Percentiles rank a stretch among this genome's conserved stretches.
phyloP scores from a whole-genome alignment of 1,140 invertebrate genomes.

The Myzus persicae region DNA sequence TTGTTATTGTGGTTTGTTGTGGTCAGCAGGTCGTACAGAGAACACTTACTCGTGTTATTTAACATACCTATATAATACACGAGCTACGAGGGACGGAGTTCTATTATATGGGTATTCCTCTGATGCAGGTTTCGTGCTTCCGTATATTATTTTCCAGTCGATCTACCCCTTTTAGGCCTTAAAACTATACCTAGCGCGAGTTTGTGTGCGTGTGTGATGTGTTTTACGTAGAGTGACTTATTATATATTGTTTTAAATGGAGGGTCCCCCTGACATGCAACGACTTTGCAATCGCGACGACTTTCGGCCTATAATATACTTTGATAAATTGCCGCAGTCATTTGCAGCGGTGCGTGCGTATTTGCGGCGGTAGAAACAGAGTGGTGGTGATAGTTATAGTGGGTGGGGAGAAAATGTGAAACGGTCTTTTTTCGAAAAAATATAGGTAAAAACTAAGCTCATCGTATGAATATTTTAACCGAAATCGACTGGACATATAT shows the following conservation, averaged over 20 bases:
- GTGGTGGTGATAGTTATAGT: background rate
- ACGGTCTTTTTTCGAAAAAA: background rate
- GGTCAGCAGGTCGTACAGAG: background rate
- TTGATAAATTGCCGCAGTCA: background rate
- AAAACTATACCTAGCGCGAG: background rate
- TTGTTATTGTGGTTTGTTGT: background rate
- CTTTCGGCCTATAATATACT: slow-evolving; percentile 11
- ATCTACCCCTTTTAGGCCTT: background rate
- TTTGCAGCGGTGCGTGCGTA: background rate
- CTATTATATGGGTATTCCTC: background rate
- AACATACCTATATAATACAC: no score
- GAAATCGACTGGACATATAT: background rate
- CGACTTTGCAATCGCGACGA: background rate
- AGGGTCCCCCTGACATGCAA: slow-evolving; percentile 27
- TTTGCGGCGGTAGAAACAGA: background rate
- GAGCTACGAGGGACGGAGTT: background rate
- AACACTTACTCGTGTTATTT: background rate
- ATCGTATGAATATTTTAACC: slow-evolving; percentile 47
- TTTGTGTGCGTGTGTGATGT: background rate
- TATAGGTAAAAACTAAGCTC: background rate
- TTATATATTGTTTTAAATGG: background rate
- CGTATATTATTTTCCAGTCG: background rate
- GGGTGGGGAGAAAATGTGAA: background rate
- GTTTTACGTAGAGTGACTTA: slow-evolving; percentile 10
- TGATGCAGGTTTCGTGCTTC: background rate